These are phyloP conservation scores for Lytechinus variegatus DNA, from an alignment of 35 echinoderm and acorn worm species.

Conservation along the genomic window DNA sequence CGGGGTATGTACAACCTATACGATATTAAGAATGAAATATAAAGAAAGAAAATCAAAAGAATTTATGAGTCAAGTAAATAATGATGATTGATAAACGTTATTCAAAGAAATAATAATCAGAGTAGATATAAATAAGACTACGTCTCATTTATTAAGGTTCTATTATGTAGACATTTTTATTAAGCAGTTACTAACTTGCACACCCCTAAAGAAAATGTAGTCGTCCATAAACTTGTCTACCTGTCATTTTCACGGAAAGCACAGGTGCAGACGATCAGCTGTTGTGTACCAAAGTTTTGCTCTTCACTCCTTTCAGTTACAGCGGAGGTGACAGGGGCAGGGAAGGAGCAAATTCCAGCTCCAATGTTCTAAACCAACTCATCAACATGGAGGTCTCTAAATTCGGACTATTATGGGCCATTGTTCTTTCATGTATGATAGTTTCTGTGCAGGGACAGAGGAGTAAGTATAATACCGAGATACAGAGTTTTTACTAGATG, in stretches of 20 bases:
- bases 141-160: background rate
- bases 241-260: conserved; percentile 20
- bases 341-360: background rate
- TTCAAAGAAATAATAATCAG: background rate
- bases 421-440: background rate
- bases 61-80: background rate
- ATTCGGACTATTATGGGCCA: background rate
- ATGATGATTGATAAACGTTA: background rate
- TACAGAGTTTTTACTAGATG: no score
- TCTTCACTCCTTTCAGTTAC: background rate
- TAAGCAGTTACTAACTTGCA: background rate
- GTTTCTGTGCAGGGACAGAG: conserved; percentile 16
- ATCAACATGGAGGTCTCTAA: conserved; percentile 1
- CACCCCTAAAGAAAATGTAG: background rate
- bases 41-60: no score
- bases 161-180: background rate
- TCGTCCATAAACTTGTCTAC: conserved; percentile 36
- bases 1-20: background rate
- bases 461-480: background rate
- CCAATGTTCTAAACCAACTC: background rate
- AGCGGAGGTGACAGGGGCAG: background rate
- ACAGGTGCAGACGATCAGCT: background rate
- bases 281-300: background rate
- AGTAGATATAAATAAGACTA: background rate
- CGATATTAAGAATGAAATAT: no score